Evolutionary conservation across 2,888 invertebrate species (phyloP).

Genomic region (Ceramica pisi): DNA sequence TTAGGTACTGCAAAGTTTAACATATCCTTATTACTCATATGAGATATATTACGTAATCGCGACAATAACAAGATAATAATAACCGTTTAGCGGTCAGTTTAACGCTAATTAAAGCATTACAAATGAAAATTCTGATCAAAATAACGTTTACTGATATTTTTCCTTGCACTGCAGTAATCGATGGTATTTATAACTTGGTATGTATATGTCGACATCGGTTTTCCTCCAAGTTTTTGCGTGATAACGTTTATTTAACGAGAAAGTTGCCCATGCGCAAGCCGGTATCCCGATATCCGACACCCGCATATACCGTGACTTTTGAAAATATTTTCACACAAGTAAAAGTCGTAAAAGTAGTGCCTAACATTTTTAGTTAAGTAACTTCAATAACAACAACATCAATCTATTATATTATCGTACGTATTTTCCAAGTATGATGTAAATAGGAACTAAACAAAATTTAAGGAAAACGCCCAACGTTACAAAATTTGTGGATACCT

Average conservation of each 20-base stretch:
- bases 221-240: conserved; percentile 48
- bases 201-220: conserved; percentile 20
- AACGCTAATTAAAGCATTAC: conserved; percentile 40
- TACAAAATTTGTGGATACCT: background rate
- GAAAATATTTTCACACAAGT: conserved; percentile 39
- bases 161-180: conserved; percentile 34
- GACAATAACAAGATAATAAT: conserved; percentile 55
- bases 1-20: background rate
- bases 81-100: conserved; percentile 45
- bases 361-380: background rate
- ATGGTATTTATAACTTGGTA: conserved; percentile 36
- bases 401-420: background rate
- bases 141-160: conserved; percentile 32
- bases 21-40: conserved; percentile 32
- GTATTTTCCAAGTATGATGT: background rate
- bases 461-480: conserved; percentile 1
- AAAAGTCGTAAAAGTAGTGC: conserved; percentile 8
- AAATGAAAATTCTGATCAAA: conserved; percentile 43
- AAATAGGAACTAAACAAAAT: conserved; percentile 8
- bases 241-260: conserved; percentile 76
- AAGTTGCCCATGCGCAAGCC: conserved; percentile 70
- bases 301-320: conserved; percentile 44
- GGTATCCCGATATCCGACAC: conserved; percentile 29
- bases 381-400: background rate
- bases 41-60: conserved; percentile 28